Evolutionary conservation across 2,888 invertebrate genomes (phyloP), one percentile per base, ranked within the genome.

Genomic region (Calliphora vomitoria): DNA sequence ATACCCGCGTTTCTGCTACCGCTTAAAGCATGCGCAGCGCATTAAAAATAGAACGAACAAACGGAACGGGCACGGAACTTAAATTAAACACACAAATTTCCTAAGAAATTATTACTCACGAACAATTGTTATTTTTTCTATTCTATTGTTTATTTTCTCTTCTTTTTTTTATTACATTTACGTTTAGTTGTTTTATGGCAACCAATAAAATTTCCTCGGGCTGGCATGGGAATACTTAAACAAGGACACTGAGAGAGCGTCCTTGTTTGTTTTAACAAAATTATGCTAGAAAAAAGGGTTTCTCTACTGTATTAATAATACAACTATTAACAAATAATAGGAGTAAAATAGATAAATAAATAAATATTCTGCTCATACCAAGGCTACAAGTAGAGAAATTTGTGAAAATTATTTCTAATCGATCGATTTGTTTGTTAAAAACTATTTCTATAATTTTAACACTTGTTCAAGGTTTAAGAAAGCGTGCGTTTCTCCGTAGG

Each of bases 381-480:
- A 84, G 83, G 81, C 44, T 66, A 74, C 4, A 5, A 31, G 50
- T n/a, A 50, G 8, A 31, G 11, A 53, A 38, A 31, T 10, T 72
- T 80, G 35, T 71, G 0, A 79, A 86, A 74, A 62, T 53, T 74
- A 38, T 74, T 62, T 86, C 58, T 82, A 78, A 86, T 82, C 55
- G 44, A 64, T 69, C 11, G 25, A 75, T 68, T 78, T 38, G 11
- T 62, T 69, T 38, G 55, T 41, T 72, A 31, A 69, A n/a, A 69
- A 47, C 6, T 35, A 58, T 68, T 66, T 76, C n/a, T 47, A 25
- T 25, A 50, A 47, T 75, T 84, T 84, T 84, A 78, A 78, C 84
- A 87, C 87, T 84, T 87, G 55, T 85, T 81, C 85, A 87, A 87
- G 87, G 87, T 64, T 75, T 38, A 66, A 35, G 58, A 74, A 78